Conservation (phyloP, 2,113 vertebrate genomes). For the Ceyx melanurus region DNA sequence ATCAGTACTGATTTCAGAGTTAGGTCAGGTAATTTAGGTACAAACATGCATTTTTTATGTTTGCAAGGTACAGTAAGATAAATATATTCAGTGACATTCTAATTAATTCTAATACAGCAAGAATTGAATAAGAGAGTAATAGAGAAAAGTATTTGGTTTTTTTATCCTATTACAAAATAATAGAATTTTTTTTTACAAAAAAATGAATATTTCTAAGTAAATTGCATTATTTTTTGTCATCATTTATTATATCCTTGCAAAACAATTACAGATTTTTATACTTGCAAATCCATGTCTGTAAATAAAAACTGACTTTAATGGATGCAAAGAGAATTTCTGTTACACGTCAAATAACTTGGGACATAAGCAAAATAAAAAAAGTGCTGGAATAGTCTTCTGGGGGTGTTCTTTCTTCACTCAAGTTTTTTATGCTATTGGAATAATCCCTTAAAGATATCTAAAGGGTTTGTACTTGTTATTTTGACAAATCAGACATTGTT, state of each 20-base stretch:
- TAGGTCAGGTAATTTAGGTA: background rate
- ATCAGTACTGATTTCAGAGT: background rate
- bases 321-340: background rate
- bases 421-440: constrained; percentile 47
- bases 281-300: background rate
- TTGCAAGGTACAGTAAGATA: background rate
- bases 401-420: constrained; percentile 8
- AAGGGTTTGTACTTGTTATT: constrained; percentile 59
- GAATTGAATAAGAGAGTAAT: background rate
- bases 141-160: background rate
- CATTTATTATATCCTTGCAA: background rate
- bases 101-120: background rate
- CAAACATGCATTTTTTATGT: background rate
- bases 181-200: too few species aligned
- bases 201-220: background rate
- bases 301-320: background rate
- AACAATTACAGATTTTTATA: background rate
- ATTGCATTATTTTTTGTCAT: background rate
- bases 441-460: constrained; percentile 63
- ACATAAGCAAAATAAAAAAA: background rate
- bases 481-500: constrained; percentile 62
- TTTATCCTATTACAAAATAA: background rate
- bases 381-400: background rate
- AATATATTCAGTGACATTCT: background rate
- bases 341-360: background rate